These are phyloP conservation scores for Stigmatopora argus DNA, from an alignment of 2,113 vertebrate genomes.

Conservation along the genomic window DNA sequence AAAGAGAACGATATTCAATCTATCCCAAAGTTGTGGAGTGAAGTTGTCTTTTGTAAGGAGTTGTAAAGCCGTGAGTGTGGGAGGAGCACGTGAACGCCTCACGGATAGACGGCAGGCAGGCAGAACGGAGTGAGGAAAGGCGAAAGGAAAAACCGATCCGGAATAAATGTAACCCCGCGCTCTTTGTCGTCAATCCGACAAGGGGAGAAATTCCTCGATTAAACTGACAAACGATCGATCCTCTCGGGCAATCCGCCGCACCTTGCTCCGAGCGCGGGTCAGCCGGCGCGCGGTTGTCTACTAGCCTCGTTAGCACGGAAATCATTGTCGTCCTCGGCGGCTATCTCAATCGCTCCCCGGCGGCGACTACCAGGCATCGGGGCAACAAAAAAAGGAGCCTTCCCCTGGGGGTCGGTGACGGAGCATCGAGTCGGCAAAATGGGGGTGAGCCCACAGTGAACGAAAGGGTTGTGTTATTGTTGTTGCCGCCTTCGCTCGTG, in stretches of 20 bases:
- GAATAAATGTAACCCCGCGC: slow-evolving; percentile 32
- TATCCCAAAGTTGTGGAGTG: background rate
- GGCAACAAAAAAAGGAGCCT: background rate
- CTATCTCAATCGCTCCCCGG: slow-evolving; percentile 20
- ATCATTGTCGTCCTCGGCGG: slow-evolving; percentile 51
- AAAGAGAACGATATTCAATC: background rate
- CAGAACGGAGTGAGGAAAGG: slow-evolving; percentile 32
- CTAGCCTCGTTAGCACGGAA: slow-evolving; percentile 45
- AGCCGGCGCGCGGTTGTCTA: slow-evolving; percentile 4
- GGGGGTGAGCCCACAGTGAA: background rate
- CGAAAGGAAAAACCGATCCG: slow-evolving; percentile 37
- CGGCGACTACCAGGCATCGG: background rate
- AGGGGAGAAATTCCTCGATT: background rate
- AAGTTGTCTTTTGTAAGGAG: background rate
- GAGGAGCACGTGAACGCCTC: slow-evolving; percentile 44
- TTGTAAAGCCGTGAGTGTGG: slow-evolving; percentile 17
- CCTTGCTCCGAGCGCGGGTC: background rate
- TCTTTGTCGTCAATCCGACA: slow-evolving; percentile 60
- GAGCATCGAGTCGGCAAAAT: background rate
- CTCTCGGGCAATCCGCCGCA: background rate
- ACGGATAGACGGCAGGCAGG: slow-evolving; percentile 29
- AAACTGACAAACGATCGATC: background rate
- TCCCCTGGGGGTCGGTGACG: background rate
- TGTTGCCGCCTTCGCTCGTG: background rate
- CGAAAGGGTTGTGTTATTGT: background rate